Percentiles rank a stretch among this genome's conserved stretches.
Evolutionary conservation across 2,888 invertebrate species (phyloP).

Genomic region (Mantis religiosa): DNA sequence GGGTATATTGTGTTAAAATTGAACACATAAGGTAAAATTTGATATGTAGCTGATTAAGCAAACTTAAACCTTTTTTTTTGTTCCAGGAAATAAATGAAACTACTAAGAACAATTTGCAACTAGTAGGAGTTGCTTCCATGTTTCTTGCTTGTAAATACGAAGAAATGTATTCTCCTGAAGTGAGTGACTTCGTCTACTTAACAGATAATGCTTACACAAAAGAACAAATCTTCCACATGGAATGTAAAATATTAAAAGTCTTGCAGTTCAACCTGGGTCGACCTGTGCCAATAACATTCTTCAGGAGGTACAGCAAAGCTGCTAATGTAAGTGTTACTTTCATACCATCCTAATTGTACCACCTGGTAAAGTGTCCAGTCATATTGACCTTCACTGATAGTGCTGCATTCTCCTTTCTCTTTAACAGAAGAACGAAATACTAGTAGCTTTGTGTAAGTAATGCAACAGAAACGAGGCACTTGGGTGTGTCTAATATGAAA

Average conservation of each 20-base stretch:
- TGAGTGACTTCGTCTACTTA: constrained; percentile 85
- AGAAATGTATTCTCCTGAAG: constrained; percentile 85
- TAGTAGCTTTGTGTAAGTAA: too few relatives aligned
- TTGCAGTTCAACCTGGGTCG: constrained; percentile 79
- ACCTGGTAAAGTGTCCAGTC: too few relatives aligned
- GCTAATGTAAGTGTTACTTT: constrained; percentile 28
- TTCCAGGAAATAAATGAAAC: constrained; percentile 58
- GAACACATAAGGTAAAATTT: too few relatives aligned
- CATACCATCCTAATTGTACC: too few relatives aligned
- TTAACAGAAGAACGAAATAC: too few relatives aligned
- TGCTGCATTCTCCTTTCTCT: too few relatives aligned
- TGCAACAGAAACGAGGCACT: too few relatives aligned
- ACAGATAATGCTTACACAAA: constrained; percentile 83
- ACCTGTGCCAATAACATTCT: constrained; percentile 84
- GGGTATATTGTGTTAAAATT: too few relatives aligned
- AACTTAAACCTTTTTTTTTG: constrained; percentile 28
- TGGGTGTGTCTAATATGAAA: too few relatives aligned
- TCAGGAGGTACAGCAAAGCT: constrained; percentile 69
- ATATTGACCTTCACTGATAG: too few relatives aligned
- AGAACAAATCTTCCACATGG: constrained; percentile 76
- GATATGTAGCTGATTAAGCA: too few relatives aligned
- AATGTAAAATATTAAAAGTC: constrained; percentile 68
- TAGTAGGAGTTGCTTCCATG: constrained; percentile 86
- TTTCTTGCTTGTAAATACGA: constrained; percentile 92
- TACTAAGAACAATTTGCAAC: constrained; percentile 68